Evolutionary conservation across 2,888 invertebrate species (phyloP).

Genomic region (Drosophila incognita): DNA sequence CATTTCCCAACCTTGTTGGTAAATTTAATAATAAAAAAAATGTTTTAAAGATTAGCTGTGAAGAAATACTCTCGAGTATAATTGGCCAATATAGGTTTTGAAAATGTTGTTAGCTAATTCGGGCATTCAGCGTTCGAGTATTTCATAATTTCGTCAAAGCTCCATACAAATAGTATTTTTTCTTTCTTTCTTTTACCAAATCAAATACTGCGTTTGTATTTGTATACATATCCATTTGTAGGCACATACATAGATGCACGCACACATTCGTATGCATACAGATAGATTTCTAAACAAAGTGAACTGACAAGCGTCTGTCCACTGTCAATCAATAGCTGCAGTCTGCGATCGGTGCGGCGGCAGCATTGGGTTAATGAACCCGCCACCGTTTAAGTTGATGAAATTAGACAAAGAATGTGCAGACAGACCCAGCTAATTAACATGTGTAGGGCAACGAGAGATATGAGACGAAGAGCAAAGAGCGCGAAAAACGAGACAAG

Average conservation of each 20-base stretch:
- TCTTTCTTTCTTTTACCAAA: conserved; percentile 9
- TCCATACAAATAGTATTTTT: conserved; percentile 23
- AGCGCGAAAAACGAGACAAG: conserved; percentile 21
- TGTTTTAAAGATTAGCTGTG: background rate
- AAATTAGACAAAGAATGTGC: conserved; percentile 69
- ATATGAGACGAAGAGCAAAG: conserved; percentile 20
- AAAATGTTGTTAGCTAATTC: background rate
- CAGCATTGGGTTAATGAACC: conserved; percentile 57
- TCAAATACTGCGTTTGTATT: conserved; percentile 2
- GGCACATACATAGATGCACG: background rate
- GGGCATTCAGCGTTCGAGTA: background rate
- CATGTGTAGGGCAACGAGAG: conserved; percentile 45
- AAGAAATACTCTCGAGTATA: background rate
- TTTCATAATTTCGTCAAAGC: conserved; percentile 10
- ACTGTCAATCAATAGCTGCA: conserved; percentile 76
- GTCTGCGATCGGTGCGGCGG: conserved; percentile 44
- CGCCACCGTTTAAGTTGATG: conserved; percentile 58
- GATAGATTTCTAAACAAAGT: conserved; percentile 40
- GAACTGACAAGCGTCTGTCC: conserved; percentile 61
- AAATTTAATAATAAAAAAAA: background rate
- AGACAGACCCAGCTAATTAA: conserved; percentile 66
- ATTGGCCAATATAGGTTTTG: background rate
- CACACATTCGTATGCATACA: background rate
- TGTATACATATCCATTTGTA: conserved; percentile 29
- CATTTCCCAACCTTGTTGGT: background rate